A percentile compares a stretch with the other conserved stretches of the same genome.
Conservation (phyloP, 1,140 invertebrate species). For the silkworm (Bombyx mori) region ASM3026992v2 NC_085116.1:4575001-4575500, state of each 20-base stretch:
- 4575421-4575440: constrained; percentile 6
- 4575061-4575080: too few species aligned
- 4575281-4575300: too few species aligned
- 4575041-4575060: too few species aligned
- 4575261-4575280: too few species aligned
- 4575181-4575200: constrained; percentile 28
- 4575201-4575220: constrained; percentile 11
- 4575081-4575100: constrained; percentile 21
- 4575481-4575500: background rate
- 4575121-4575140: constrained; percentile 50
- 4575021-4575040: too few species aligned
- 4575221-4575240: background rate
- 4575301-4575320: too few species aligned
- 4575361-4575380: too few species aligned
- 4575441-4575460: constrained; percentile 6
- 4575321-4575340: too few species aligned
- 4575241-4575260: too few species aligned
- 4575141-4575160: constrained; percentile 52
- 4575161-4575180: constrained; percentile 50
- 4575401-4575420: constrained; percentile 3
- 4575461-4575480: constrained; percentile 2
- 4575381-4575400: constrained; percentile 2
- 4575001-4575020: too few species aligned
- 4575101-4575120: constrained; percentile 39
- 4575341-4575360: too few species aligned